Evolutionary conservation across 1,140 invertebrate species (phyloP), one percentile per base, ranked within the genome.

Genomic region (Lepidurus apus): DNA sequence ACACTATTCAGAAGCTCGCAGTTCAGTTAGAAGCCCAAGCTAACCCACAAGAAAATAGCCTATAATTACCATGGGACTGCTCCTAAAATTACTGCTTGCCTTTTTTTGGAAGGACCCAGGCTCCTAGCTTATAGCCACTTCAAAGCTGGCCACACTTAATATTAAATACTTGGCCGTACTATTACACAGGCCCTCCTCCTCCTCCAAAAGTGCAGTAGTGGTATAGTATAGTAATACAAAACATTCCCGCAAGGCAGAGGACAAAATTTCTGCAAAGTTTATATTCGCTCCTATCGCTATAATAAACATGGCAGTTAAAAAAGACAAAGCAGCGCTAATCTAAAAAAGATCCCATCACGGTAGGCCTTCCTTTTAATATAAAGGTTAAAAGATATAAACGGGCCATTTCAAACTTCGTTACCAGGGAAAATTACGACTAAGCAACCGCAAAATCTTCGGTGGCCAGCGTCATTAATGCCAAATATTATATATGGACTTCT

Each of bases 51-150:
- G 53, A 65, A 65, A 65, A 65, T 65, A 65, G 21, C 53, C 53
- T 65, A 65, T 65, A 65, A 65, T 65, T 65, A 65, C 53, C 34
- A 34, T 65, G 53, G 53, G 53, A 65, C 53, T 65, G 53, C 53
- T 65, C 53, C 53, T 65, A 65, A 65, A 65, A 65, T 65, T 65
- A 65, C 53, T 65, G 53, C 53, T 65, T 65, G 17, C 53, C 53
- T 65, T 65, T 65, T 65, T 65, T n/a, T 13, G 53, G 21, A 47
- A 65, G 17, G 21, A 21, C 53, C 21, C 53, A 21, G 21, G 13
- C 53, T 65, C 53, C 21, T n/a, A 65, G 21, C 17, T 21, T 21
- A 65, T 65, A 65, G 53, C 53, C 1, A 65, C 21, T 65, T 65
- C 21, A 13, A 65, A 65, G 17, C 53, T 65, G 13, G 53, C 53